These are phyloP conservation scores for Mermis nigrescens DNA, from an alignment of 2,888 invertebrate genomes.

Conservation along the genomic window DNA sequence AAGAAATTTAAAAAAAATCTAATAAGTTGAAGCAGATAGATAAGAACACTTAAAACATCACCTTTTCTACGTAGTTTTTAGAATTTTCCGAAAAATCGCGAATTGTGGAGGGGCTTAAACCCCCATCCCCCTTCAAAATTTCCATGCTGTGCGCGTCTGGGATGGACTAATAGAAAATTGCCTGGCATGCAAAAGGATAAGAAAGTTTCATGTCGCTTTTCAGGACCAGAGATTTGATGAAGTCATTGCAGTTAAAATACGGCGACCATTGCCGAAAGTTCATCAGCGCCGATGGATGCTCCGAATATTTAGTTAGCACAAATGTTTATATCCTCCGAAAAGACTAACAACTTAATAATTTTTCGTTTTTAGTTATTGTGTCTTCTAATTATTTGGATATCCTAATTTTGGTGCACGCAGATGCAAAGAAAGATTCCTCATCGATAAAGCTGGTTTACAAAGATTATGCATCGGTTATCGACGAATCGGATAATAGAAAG, in stretches of 20 bases:
- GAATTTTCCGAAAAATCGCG: too few relatives aligned
- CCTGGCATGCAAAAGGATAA: too few relatives aligned
- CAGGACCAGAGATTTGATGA: neutral
- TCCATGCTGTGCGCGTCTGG: too few relatives aligned
- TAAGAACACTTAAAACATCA: too few relatives aligned
- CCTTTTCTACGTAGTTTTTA: too few relatives aligned
- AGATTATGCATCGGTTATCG: neutral
- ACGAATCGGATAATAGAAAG: neutral
- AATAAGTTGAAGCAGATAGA: too few relatives aligned
- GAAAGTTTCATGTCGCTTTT: too few relatives aligned
- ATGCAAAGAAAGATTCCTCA: neutral
- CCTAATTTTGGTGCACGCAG: neutral
- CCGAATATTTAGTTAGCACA: neutral
- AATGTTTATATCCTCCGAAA: neutral
- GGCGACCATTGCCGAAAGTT: conserved; percentile 1
- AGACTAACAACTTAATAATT: neutral
- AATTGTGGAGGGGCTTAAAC: too few relatives aligned
- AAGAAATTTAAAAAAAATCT: too few relatives aligned
- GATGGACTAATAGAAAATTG: too few relatives aligned
- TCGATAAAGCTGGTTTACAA: conserved; percentile 1
- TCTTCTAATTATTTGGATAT: conserved; percentile 8
- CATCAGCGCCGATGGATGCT: neutral
- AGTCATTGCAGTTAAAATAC: neutral
- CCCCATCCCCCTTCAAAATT: too few relatives aligned
- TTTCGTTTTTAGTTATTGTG: neutral